Conservation (phyloP, 2,797 vertebrate species). For the Hephaestus fuliginosus region DNA sequence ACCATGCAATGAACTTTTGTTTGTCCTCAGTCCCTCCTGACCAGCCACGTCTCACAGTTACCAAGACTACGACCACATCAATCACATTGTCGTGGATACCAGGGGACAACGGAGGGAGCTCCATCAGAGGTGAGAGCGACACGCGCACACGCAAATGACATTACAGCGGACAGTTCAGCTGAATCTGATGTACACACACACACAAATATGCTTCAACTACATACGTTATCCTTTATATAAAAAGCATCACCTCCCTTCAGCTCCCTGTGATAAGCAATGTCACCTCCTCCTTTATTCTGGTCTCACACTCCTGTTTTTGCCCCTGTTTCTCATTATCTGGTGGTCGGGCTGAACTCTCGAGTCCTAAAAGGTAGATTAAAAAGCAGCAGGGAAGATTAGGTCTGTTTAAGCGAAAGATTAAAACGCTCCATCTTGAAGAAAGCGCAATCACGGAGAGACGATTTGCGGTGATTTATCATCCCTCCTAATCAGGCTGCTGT, state of each 20-base stretch:
- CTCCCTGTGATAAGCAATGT: conserved; percentile 34
- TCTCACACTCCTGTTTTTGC: conserved; percentile 28
- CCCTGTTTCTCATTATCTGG: conserved; percentile 58
- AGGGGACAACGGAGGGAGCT: conserved; percentile 98
- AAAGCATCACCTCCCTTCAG: conserved; percentile 30
- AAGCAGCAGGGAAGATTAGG: conserved; percentile 70
- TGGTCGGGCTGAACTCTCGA: conserved; percentile 35
- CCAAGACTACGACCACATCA: conserved; percentile 98
- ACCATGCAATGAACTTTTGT: conserved; percentile 26
- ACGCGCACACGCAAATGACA: neutral
- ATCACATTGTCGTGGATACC: conserved; percentile 99
- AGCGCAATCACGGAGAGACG: conserved; percentile 59
- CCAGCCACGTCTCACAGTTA: conserved; percentile 97
- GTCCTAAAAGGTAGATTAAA: conserved; percentile 73
- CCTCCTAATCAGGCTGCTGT: conserved; percentile 57
- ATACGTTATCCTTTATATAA: conserved; percentile 5
- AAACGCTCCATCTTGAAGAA: conserved; percentile 74
- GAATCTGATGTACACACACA: neutral
- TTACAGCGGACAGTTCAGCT: conserved; percentile 4
- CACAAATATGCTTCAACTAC: conserved; percentile 8
- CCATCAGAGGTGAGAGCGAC: conserved; percentile 92
- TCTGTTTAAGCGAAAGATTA: conserved; percentile 77
- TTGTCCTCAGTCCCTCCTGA: conserved; percentile 93
- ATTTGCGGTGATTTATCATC: conserved; percentile 73
- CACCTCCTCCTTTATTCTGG: conserved; percentile 22